Evolutionary conservation across 1,140 invertebrate species (phyloP), one percentile per base, ranked within the genome.

Genomic region (Drosophila pruinosa): DNA sequence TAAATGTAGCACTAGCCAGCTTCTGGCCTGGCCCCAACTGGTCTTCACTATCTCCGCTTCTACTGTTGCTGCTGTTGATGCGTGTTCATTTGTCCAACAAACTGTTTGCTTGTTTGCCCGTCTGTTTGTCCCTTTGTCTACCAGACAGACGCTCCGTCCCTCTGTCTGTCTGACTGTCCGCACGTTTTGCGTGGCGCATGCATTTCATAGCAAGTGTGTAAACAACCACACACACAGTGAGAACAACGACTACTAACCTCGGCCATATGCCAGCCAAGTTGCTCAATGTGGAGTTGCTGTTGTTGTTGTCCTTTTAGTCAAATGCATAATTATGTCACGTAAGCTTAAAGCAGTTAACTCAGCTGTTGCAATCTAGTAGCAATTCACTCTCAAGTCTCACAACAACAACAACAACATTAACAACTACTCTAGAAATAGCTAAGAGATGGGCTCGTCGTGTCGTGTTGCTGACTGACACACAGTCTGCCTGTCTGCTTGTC

Each of bases 281-380:
- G 38, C 22, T 36, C 19, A n/a, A 8, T 12, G n/a, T 53, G 56
- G 50, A 48, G 41, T 48, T 19, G 52, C 59, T 76, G 81, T 58
- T 67, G 65, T 50, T 75, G 62, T 50, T 75, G 67, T 63, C 81
- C 64, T 72, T 73, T 77, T 86, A 80, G 81, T 75, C 72, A 85
- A 86, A 78, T 75, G 82, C 82, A 88, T 88, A 88, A 88, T 88
- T 88, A 88, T 88, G 82, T 88, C 82, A 88, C 82, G 82, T 88
- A 88, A 88, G 82, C 86, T 88, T 88, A 88, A 72, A 88, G 82
- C 78, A 88, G 82, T 88, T 88, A 88, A 81, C 82, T 86, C 71
- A 68, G 65, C 74, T 86, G 77, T 86, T 78, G 82, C 78, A 78
- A 78, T 86, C 77, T 81, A 86, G 73, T 81, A 73, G 81, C 82